These are phyloP conservation scores for Leptarthrus brevirostris DNA, from an alignment of 2,888 invertebrate species.

Conservation along the genomic window DNA sequence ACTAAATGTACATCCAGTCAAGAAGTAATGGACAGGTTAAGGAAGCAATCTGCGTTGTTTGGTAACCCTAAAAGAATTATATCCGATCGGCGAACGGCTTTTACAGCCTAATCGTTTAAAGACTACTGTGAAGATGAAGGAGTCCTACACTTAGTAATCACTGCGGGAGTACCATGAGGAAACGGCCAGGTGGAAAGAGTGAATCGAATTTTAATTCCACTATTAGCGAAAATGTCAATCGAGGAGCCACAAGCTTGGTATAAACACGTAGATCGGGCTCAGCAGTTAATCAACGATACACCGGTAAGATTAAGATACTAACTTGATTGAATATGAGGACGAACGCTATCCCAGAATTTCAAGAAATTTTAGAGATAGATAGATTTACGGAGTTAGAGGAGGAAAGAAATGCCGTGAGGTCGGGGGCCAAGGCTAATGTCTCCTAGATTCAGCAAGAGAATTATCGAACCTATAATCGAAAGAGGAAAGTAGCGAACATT, in stretches of 20 bases:
- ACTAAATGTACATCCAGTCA: not conserved
- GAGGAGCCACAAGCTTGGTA: constrained; percentile 60
- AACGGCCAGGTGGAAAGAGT: constrained; percentile 63
- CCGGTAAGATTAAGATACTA: constrained; percentile 54
- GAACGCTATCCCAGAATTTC: not conserved
- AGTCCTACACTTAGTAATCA: constrained; percentile 58
- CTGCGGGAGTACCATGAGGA: constrained; percentile 60
- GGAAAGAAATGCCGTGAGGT: not conserved
- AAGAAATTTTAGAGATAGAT: constrained; percentile 24
- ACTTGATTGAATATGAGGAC: constrained; percentile 38
- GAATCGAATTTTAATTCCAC: constrained; percentile 59
- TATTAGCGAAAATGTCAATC: constrained; percentile 60
- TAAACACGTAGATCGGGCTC: constrained; percentile 54
- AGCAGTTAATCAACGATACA: constrained; percentile 57
- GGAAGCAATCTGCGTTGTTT: constrained; percentile 41
- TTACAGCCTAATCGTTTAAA: constrained; percentile 60
- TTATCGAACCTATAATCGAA: not conserved
- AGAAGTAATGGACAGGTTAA: not conserved
- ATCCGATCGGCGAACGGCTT: constrained; percentile 62
- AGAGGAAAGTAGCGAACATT: not conserved
- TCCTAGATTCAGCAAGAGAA: constrained; percentile 21
- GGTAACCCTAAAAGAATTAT: constrained; percentile 58
- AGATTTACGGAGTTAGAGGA: not conserved
- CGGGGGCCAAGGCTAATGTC: constrained; percentile 2
- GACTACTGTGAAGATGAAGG: constrained; percentile 59